These are phyloP conservation scores for Cossypha niveicapilla DNA, from an alignment of 2,797 vertebrate genomes.

Conservation along the genomic window DNA sequence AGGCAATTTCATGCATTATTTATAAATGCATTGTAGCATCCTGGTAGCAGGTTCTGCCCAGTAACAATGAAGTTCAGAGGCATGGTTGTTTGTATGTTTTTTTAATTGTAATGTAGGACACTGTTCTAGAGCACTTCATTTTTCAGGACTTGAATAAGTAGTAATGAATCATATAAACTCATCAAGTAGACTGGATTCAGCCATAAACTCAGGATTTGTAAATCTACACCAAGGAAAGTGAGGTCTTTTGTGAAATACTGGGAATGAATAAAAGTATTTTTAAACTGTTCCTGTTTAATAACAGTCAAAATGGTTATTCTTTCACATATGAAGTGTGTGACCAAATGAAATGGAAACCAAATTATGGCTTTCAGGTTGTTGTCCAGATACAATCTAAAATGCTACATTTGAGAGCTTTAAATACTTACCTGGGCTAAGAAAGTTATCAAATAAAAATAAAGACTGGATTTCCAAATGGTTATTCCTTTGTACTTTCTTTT, in stretches of 20 bases:
- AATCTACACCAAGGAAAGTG: not conserved
- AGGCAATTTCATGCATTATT: constrained; percentile 6
- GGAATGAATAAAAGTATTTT: not conserved
- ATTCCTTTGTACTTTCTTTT: not conserved
- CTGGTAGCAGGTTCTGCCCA: not conserved
- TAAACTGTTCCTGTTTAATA: not conserved
- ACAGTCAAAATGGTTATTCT: not conserved
- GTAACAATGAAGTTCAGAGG: not conserved
- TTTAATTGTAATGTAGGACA: not conserved
- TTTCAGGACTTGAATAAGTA: not conserved
- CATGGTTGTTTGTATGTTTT: not conserved
- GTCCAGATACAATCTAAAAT: not conserved
- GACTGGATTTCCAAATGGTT: not conserved
- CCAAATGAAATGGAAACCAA: not conserved
- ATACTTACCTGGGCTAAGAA: not conserved
- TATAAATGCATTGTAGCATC: not conserved
- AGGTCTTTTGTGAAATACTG: not conserved
- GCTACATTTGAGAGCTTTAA: not conserved
- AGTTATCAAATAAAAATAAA: not conserved
- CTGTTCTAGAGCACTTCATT: not conserved
- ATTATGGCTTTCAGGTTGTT: not conserved
- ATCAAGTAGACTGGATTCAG: not conserved
- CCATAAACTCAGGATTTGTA: not conserved
- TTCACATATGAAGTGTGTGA: not conserved
- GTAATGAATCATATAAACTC: not conserved